A percentile compares a stretch with the other conserved stretches of the same genome.
phyloP scores from a whole-genome alignment of 2,113 vertebrate species.

The pig (Sus scrofa) region T2T-Sscrofa CM000812.6:44116001-44116500 shows the following conservation, averaged over 20 bases:
- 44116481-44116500: background rate
- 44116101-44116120: background rate
- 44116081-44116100: background rate
- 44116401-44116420: background rate
- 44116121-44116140: too few species aligned
- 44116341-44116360: background rate
- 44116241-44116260: background rate
- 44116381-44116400: background rate
- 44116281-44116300: background rate
- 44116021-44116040: background rate
- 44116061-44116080: background rate
- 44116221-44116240: background rate
- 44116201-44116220: background rate
- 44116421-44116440: background rate
- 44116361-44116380: background rate
- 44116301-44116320: background rate
- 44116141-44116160: background rate
- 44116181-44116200: background rate
- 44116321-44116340: background rate
- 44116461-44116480: background rate
- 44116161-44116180: background rate
- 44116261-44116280: too few species aligned
- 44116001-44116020: background rate
- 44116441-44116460: background rate
- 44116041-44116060: background rate